Percentiles rank a stretch among this genome's conserved stretches.
Conservation (phyloP, 2,113 vertebrate species). For the Pseudorectes ferrugineus region DNA sequence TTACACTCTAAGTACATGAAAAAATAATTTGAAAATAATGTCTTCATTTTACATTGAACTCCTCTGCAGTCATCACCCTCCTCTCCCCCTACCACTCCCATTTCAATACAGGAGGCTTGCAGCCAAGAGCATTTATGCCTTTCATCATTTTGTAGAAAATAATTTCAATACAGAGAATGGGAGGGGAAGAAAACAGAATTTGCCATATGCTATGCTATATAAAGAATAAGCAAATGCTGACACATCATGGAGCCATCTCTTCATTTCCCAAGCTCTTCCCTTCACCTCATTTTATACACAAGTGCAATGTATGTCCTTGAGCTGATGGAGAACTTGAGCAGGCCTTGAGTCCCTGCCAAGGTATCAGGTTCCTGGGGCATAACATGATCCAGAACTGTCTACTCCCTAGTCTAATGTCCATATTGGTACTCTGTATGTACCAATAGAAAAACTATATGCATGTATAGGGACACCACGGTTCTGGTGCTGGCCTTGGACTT, state of each 20-base stretch:
- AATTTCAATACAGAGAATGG: neutral
- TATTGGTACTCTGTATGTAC: neutral
- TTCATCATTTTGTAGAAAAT: neutral
- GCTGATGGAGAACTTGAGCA: neutral
- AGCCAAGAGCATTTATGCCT: constrained; percentile 11
- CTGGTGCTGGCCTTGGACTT: neutral
- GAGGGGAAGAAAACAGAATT: neutral
- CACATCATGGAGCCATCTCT: neutral
- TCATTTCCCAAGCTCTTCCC: neutral
- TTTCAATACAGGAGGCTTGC: neutral
- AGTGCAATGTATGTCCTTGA: neutral
- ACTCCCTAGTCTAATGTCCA: neutral
- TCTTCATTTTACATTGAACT: neutral
- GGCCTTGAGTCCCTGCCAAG: neutral
- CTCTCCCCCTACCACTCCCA: neutral
- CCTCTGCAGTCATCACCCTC: neutral
- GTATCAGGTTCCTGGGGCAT: neutral
- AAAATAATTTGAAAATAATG: neutral
- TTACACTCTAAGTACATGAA: neutral
- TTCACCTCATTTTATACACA: neutral
- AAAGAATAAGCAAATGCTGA: neutral
- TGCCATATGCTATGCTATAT: neutral
- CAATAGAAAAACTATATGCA: neutral
- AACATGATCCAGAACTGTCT: neutral
- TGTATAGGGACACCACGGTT: neutral